phyloP scores from a whole-genome alignment of 2,113 vertebrate species.

The Saimiri boliviensis region DNA sequence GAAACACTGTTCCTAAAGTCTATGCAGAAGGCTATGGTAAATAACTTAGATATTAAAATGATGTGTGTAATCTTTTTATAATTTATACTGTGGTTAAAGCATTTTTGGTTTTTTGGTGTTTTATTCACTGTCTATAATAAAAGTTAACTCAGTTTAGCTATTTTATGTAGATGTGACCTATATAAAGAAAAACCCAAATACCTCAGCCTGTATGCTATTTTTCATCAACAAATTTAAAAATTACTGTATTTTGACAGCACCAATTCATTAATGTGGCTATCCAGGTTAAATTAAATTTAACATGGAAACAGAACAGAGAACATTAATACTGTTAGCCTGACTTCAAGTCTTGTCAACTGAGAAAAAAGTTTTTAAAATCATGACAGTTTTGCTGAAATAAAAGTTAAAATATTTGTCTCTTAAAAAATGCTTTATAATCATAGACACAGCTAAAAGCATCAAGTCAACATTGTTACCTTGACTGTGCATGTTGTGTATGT shows the following conservation, averaged over 20 bases:
- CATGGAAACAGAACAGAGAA: slow-evolving; percentile 43
- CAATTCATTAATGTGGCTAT: slow-evolving; percentile 36
- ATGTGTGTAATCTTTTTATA: slow-evolving; percentile 10
- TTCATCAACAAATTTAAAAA: slow-evolving; percentile 49
- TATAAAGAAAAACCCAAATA: slow-evolving; percentile 49
- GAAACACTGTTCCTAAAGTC: slow-evolving; percentile 5
- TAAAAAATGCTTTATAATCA: slow-evolving; percentile 34
- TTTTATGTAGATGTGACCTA: slow-evolving; percentile 24
- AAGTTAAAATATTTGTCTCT: slow-evolving; percentile 47
- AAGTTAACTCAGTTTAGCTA: not conserved
- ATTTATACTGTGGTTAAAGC: not conserved
- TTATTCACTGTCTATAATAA: slow-evolving; percentile 29
- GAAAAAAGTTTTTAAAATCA: slow-evolving; percentile 36
- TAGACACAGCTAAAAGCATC: slow-evolving; percentile 52
- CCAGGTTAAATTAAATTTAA: slow-evolving; percentile 50
- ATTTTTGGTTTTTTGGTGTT: not conserved
- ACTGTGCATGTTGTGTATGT: not conserved
- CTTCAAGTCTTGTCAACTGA: slow-evolving; percentile 24
- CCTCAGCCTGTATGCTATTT: slow-evolving; percentile 32
- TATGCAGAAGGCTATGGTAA: not conserved
- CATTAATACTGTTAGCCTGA: slow-evolving; percentile 22
- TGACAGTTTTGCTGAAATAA: slow-evolving; percentile 53
- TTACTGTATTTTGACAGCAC: slow-evolving; percentile 47
- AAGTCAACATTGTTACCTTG: slow-evolving; percentile 33
- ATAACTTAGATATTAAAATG: not conserved